Evolutionary conservation across 1,140 invertebrate species (phyloP), one percentile per base, ranked within the genome.

Genomic region (Uloborus diversus): DNA sequence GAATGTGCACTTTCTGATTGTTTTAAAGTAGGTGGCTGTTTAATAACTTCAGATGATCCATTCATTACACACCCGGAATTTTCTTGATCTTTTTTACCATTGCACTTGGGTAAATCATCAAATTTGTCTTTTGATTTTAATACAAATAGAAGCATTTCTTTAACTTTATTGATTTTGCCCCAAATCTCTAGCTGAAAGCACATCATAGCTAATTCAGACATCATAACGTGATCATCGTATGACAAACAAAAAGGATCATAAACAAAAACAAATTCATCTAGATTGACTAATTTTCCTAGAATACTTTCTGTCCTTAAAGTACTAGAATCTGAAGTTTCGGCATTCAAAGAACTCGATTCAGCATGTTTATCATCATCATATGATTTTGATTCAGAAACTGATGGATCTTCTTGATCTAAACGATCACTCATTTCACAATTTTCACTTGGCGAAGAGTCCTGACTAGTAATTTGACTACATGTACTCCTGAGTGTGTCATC

Each of bases 251-350:
- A 81, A 27, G 69, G 79, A 61, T 81, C 62, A 35, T 81, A 66
- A 27, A 81, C 79, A 73, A 81, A 81, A 13, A 81, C 79, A 59
- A 81, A 73, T 23, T 81, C 66, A 49, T 75, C 62, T 59, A 81
- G 28, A 28, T 68, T 79, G 4, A 79, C 64, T 35, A 79, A 61
- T n/a, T 69, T 79, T 3, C 53, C 64, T 13, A 79, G 35, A 27
- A 78, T 49, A 61, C 76, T 79, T 51, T 79, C 76, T 49, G 76
- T 79, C 69, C 65, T 79, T 17, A 79, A 61, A 23, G 76, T 79
- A 27, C 76, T 79, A 9, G 76, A 79, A n/a, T 79, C 76, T n/a
- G 76, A 79, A 20, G 61, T 79, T 69, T 79, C 76, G n/a, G 37
- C 56, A 49, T 79, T 79, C 0, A 47, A n/a, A 7, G 76, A 79